A percentile compares a stretch with the other conserved stretches of the same genome.
These are phyloP conservation scores for Bruchidius siliquastri DNA, from an alignment of 2,888 invertebrate species.

Conservation along the genomic window DNA sequence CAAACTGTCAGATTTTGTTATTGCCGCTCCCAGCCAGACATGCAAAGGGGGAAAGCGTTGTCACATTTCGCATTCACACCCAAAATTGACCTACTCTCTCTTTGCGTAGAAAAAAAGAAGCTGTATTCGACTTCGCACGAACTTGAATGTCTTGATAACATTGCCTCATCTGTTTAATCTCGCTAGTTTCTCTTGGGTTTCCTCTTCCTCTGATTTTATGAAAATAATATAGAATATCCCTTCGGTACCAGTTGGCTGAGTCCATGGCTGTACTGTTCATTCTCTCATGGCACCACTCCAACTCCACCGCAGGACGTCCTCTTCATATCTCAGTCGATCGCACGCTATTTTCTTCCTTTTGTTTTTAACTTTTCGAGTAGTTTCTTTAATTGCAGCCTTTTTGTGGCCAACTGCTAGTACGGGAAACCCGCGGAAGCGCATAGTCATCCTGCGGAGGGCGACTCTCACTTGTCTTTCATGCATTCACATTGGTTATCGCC, in stretches of 20 bases:
- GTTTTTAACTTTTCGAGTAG: constrained; percentile 26
- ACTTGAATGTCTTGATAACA: too few species aligned
- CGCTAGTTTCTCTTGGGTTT: too few species aligned
- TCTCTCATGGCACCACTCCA: background rate
- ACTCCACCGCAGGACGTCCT: constrained; percentile 10
- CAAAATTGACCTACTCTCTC: too few species aligned
- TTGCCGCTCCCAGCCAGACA: too few species aligned
- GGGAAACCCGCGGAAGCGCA: constrained; percentile 1
- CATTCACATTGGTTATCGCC: background rate
- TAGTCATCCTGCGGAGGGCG: background rate
- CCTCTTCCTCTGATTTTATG: too few species aligned
- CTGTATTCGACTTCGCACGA: too few species aligned
- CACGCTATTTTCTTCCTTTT: constrained; percentile 29
- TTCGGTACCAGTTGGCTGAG: background rate
- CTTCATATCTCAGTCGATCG: constrained; percentile 27
- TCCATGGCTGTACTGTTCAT: background rate
- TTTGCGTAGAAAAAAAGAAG: too few species aligned
- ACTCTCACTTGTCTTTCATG: background rate
- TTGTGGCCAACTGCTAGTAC: constrained; percentile 5
- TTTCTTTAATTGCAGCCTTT: constrained; percentile 28
- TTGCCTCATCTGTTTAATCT: too few species aligned
- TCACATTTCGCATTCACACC: too few species aligned
- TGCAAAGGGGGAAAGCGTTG: too few species aligned
- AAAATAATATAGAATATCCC: background rate
- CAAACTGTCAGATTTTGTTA: too few species aligned